These are phyloP conservation scores for Lithodes maja DNA, from an alignment of 2,888 invertebrate genomes.

Conservation along the genomic window DNA sequence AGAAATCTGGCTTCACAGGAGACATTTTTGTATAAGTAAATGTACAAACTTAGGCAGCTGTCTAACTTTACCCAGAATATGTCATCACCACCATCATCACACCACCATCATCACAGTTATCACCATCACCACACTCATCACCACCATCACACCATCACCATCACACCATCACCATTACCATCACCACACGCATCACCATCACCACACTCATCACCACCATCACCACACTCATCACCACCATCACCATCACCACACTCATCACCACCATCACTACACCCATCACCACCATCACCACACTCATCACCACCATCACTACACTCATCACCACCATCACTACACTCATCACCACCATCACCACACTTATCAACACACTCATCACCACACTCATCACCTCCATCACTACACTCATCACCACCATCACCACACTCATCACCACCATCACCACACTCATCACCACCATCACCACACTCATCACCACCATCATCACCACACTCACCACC, in stretches of 20 bases:
- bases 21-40: too few species aligned
- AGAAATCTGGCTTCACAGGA: too few species aligned
- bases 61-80: too few species aligned
- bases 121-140: too few species aligned
- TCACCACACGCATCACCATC: too few species aligned
- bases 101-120: too few species aligned
- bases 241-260: constrained; percentile 10
- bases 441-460: background rate
- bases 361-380: constrained; percentile 3
- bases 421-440: background rate
- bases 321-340: constrained; percentile 26
- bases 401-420: background rate
- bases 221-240: constrained; percentile 18
- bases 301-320: background rate
- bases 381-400: background rate
- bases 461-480: background rate
- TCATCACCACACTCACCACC: background rate
- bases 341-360: background rate
- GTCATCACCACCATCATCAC: too few species aligned
- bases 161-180: too few species aligned
- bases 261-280: constrained; percentile 23
- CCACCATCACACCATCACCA: too few species aligned
- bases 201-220: constrained; percentile 13
- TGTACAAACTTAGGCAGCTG: too few species aligned
- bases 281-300: too few species aligned